These are phyloP conservation scores for Phaetusa simplex DNA, from an alignment of 2,113 vertebrate species.

Conservation along the genomic window DNA sequence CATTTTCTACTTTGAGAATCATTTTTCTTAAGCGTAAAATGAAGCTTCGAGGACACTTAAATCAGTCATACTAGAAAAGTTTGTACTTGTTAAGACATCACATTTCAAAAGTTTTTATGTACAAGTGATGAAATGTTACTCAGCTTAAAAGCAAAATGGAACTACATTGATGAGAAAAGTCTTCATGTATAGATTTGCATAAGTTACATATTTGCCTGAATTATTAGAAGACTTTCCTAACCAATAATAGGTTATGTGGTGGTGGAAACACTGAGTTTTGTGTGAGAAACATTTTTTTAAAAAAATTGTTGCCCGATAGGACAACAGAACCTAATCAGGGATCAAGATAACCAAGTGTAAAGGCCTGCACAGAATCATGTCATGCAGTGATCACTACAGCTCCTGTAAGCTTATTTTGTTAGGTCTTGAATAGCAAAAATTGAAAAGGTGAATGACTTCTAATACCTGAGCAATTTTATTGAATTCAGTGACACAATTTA, in stretches of 20 bases:
- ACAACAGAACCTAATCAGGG: background rate
- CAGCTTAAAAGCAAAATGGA: background rate
- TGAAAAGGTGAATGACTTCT: background rate
- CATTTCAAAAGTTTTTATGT: background rate
- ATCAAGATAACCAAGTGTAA: background rate
- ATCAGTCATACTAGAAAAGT: background rate
- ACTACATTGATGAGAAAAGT: background rate
- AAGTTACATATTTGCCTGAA: background rate
- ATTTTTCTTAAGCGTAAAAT: background rate
- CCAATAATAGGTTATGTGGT: background rate
- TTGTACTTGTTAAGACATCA: background rate
- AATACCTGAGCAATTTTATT: background rate
- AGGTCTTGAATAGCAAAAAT: background rate
- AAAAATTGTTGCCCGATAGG: background rate
- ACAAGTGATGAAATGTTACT: background rate
- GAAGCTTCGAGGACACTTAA: background rate
- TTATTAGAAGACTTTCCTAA: background rate
- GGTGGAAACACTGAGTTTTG: background rate
- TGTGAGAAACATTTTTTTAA: accelerated
- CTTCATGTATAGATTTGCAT: background rate
- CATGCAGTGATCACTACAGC: background rate
- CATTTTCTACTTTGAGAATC: background rate
- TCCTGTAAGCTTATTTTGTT: background rate
- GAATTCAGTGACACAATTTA: background rate
- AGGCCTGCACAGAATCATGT: background rate